Percentiles rank a stretch among this genome's conserved stretches.
Conservation (phyloP, 2,113 vertebrate genomes). For the cat (Felis catus) region DNA sequence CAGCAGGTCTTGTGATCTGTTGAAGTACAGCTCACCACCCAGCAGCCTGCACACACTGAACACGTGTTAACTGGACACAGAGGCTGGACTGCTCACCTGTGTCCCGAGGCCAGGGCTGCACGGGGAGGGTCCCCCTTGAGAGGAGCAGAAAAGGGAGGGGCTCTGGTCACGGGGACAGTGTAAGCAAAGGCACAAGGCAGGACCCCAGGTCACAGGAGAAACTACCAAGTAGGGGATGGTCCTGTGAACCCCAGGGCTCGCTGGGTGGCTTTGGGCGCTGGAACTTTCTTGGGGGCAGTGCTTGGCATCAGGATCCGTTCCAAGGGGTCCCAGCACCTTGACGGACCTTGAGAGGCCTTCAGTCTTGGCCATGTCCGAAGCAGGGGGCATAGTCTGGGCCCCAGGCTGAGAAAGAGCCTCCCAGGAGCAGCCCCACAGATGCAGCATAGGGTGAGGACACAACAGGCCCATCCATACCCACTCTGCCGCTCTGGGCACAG, state of each 20-base stretch:
- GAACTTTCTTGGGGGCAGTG: not conserved
- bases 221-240: too few species aligned
- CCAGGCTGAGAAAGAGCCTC: not conserved
- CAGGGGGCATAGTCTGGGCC: not conserved
- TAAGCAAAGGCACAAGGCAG: not conserved
- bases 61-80: not conserved
- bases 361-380: not conserved
- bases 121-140: not conserved
- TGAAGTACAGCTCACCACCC: too few species aligned
- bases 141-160: not conserved
- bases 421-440: not conserved
- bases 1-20: not conserved
- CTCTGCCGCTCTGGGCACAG: not conserved
- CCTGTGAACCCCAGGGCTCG: not conserved
- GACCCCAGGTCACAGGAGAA: not conserved
- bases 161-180: not conserved
- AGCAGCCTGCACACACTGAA: not conserved
- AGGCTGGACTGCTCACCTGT: not conserved
- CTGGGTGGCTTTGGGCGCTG: not conserved
- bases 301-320: not conserved
- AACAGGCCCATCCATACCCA: fast-evolving
- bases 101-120: not conserved
- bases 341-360: too few species aligned
- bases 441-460: not conserved
- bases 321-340: too few species aligned